These are phyloP conservation scores for Pao palembangensis DNA, from an alignment of 2,113 vertebrate genomes.

Conservation along the genomic window DNA sequence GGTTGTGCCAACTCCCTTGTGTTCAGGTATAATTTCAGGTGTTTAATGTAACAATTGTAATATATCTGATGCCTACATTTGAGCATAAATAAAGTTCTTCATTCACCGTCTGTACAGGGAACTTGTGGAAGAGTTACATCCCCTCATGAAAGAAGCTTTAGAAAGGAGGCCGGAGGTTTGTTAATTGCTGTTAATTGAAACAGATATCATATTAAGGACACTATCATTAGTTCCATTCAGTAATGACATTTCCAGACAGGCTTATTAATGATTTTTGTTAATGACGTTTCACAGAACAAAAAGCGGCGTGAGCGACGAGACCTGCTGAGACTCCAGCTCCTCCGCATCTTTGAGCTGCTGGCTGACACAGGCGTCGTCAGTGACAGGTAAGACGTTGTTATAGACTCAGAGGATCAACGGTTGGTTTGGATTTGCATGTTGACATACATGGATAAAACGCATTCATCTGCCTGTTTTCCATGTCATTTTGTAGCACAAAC, in stretches of 20 bases:
- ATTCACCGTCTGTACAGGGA: slow-evolving; percentile 74
- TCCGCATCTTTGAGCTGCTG: slow-evolving; percentile 95
- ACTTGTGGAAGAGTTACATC: slow-evolving; percentile 94
- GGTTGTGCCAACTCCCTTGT: slow-evolving; percentile 94
- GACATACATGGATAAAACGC: neutral
- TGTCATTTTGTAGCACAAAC: slow-evolving; percentile 79
- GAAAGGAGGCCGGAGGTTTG: slow-evolving; percentile 93
- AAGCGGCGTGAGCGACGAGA: slow-evolving; percentile 92
- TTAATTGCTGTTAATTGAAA: slow-evolving; percentile 7
- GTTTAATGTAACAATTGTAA: no score
- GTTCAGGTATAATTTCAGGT: slow-evolving; percentile 83
- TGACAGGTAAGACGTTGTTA: slow-evolving; percentile 80
- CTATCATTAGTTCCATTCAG: neutral
- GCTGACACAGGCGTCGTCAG: slow-evolving; percentile 96
- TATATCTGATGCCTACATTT: no score
- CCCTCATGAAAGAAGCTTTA: slow-evolving; percentile 95
- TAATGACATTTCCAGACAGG: neutral
- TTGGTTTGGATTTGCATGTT: neutral
- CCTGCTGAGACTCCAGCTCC: slow-evolving; percentile 87
- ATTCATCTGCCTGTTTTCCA: neutral
- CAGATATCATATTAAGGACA: slow-evolving; percentile 12
- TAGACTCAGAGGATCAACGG: neutral
- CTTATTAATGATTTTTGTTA: neutral
- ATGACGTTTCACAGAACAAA: slow-evolving; percentile 83
- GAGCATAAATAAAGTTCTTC: no score